phyloP scores from a whole-genome alignment of 2,888 invertebrate genomes.

The Drosophila antonietae region DNA sequence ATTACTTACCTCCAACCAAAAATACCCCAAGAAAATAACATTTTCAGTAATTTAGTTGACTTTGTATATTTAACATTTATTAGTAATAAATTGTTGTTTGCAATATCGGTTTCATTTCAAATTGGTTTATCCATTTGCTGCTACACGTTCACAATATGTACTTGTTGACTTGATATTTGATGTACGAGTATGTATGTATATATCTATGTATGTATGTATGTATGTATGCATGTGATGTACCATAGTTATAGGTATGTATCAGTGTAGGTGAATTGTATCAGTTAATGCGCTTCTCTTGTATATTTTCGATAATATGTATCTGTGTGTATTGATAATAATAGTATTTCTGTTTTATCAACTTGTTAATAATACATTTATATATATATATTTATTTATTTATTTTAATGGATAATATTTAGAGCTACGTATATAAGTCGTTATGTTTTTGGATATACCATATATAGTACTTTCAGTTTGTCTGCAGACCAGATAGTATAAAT shows the following conservation, averaged over 20 bases:
- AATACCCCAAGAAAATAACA: background rate
- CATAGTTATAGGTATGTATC: conserved; percentile 32
- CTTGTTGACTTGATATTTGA: conserved; percentile 60
- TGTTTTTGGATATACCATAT: conserved; percentile 8
- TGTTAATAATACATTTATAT: conserved; percentile 7
- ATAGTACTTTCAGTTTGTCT: conserved; percentile 11
- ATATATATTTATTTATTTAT: conserved; percentile 13
- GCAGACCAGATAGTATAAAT: conserved; percentile 39
- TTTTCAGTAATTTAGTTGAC: conserved; percentile 12
- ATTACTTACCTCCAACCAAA: background rate
- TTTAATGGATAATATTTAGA: conserved; percentile 25
- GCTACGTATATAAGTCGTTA: conserved; percentile 19
- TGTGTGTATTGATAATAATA: conserved; percentile 42
- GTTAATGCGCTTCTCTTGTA: conserved; percentile 22
- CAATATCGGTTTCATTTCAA: conserved; percentile 47
- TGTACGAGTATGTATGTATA: background rate
- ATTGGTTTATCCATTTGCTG: conserved; percentile 40
- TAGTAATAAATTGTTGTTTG: conserved; percentile 63
- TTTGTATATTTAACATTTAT: conserved; percentile 76
- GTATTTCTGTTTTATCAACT: conserved; percentile 28
- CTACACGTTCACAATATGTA: conserved; percentile 74
- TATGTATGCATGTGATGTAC: conserved; percentile 19
- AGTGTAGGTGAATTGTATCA: conserved; percentile 17
- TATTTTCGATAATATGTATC: conserved; percentile 29
- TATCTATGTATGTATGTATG: background rate